phyloP scores from a whole-genome alignment of 2,113 vertebrate species.

The Dinomys branickii region DNA sequence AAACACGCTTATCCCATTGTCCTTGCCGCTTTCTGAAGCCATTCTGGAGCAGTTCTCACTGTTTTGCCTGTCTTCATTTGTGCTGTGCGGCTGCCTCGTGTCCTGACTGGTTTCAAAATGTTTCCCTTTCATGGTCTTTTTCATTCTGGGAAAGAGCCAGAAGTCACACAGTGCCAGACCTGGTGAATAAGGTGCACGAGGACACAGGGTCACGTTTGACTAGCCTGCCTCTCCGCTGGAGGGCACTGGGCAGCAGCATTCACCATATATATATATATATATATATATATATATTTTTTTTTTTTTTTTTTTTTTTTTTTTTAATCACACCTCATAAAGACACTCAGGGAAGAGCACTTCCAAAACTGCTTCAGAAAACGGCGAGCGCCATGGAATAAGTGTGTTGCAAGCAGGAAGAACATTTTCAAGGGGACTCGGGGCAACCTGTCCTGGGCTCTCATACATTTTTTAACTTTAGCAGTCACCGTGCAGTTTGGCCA shows the following conservation, averaged over 20 bases:
- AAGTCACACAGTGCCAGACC: background rate
- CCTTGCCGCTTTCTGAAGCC: background rate
- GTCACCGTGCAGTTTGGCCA: background rate
- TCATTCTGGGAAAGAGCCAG: background rate
- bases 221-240: background rate
- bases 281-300: too few relatives aligned
- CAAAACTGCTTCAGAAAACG: background rate
- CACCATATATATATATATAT: too few relatives aligned
- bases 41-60: background rate
- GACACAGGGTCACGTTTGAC: background rate
- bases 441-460: background rate
- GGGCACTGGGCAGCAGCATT: background rate
- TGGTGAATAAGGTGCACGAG: background rate
- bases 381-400: background rate
- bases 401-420: background rate
- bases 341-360: background rate
- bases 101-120: background rate
- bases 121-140: background rate
- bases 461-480: background rate
- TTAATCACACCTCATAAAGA: background rate
- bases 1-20: background rate
- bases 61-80: background rate
- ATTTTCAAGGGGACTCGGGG: background rate
- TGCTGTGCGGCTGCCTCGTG: background rate
- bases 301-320: too few relatives aligned